Evolutionary conservation across 2,113 vertebrate species (phyloP).

Genomic region (Chionis minor): DNA sequence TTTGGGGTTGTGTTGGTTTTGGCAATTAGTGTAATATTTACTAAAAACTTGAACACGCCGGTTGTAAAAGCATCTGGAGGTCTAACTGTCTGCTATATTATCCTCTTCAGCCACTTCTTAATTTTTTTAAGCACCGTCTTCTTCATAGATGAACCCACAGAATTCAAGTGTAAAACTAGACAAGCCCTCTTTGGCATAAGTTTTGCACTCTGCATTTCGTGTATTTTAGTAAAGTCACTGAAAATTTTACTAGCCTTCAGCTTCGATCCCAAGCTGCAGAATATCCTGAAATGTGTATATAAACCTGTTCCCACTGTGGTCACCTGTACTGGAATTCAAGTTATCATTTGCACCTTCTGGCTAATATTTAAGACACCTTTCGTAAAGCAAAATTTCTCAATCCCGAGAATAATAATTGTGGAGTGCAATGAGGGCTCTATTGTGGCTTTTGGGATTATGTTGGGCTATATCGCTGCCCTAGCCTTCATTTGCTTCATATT

Average conservation of each 20-base stretch:
- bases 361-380: constrained; percentile 77
- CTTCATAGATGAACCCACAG: constrained; percentile 82
- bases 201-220: constrained; percentile 86
- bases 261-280: constrained; percentile 81
- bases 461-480: constrained; percentile 81
- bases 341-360: constrained; percentile 80
- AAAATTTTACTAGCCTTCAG: constrained; percentile 90
- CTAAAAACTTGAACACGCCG: constrained; percentile 79
- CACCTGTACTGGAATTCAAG: constrained; percentile 78
- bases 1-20: constrained; percentile 79
- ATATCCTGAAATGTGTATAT: constrained; percentile 74
- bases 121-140: constrained; percentile 81
- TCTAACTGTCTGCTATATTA: constrained; percentile 79
- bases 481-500: constrained; percentile 85
- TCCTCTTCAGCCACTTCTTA: constrained; percentile 83
- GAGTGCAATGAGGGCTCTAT: constrained; percentile 84
- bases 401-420: constrained; percentile 73
- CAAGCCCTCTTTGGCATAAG: constrained; percentile 86
- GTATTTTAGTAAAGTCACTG: constrained; percentile 88
- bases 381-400: constrained; percentile 49
- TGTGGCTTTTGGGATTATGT: constrained; percentile 82
- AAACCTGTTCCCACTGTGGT: constrained; percentile 73
- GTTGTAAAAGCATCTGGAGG: constrained; percentile 86
- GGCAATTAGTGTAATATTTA: constrained; percentile 79
- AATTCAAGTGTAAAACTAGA: constrained; percentile 79